Percentiles rank a stretch among this genome's conserved stretches.
Conservation (phyloP, 2,113 vertebrate species). For the Vulpes lagopus region DNA sequence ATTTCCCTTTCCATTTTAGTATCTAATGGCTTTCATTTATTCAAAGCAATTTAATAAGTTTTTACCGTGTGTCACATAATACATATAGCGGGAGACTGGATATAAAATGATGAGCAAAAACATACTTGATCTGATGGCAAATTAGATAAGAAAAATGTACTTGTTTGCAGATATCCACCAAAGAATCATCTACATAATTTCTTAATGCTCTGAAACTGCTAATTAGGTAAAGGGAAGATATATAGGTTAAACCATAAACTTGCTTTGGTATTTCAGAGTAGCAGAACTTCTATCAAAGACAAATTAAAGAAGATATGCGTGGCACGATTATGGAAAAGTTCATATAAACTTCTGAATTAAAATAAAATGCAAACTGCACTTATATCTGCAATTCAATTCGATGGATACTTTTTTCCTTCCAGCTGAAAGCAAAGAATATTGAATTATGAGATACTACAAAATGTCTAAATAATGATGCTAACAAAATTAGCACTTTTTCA, state of each 20-base stretch:
- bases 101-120: constrained; percentile 11
- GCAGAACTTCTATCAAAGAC: constrained; percentile 18
- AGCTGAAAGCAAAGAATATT: neutral
- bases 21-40: constrained; percentile 51
- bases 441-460: constrained; percentile 1
- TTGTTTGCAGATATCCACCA: neutral
- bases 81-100: neutral
- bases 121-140: neutral
- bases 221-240: neutral
- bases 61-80: neutral
- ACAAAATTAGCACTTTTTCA: neutral
- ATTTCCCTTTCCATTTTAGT: constrained; percentile 28
- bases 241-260: constrained; percentile 64
- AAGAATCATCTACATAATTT: constrained; percentile 37
- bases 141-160: constrained; percentile 15
- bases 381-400: constrained; percentile 29
- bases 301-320: constrained; percentile 67
- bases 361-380: constrained; percentile 71
- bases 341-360: constrained; percentile 68
- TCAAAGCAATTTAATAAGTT: constrained; percentile 65
- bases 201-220: neutral
- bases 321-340: constrained; percentile 66
- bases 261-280: constrained; percentile 72
- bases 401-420: neutral
- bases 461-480: constrained; percentile 51